These are phyloP conservation scores for Phytoseiulus persimilis DNA, from an alignment of 2,888 invertebrate genomes.

Conservation along the genomic window DNA sequence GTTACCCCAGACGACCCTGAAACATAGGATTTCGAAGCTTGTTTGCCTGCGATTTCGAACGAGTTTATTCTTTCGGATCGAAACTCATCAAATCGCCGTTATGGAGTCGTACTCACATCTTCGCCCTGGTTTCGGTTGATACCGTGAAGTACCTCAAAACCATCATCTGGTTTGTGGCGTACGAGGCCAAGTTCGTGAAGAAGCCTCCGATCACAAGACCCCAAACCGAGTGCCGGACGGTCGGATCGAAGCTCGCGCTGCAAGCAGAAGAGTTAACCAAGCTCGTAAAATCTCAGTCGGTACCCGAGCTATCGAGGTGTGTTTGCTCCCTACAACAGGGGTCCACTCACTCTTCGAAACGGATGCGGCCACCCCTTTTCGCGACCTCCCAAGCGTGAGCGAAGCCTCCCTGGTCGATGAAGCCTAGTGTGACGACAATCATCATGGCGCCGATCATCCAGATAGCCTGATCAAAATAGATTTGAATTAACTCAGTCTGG, in stretches of 20 bases:
- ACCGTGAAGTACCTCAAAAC: slow-evolving; percentile 55
- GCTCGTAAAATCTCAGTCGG: not conserved
- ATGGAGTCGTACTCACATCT: too few relatives aligned
- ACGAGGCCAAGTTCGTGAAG: slow-evolving; percentile 68
- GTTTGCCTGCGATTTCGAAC: too few relatives aligned
- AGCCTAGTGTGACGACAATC: slow-evolving; percentile 65
- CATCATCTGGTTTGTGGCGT: slow-evolving; percentile 79
- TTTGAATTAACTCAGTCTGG: too few relatives aligned
- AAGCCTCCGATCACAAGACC: slow-evolving; percentile 69
- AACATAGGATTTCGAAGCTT: too few relatives aligned
- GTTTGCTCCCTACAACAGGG: not conserved
- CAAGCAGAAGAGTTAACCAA: not conserved
- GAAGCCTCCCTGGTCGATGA: slow-evolving; percentile 57
- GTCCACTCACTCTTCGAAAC: slow-evolving; percentile 52
- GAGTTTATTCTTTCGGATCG: too few relatives aligned
- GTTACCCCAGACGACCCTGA: slow-evolving; percentile 14
- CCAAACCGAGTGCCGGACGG: slow-evolving; percentile 70
- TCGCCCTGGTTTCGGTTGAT: slow-evolving; percentile 46
- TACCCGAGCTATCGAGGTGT: not conserved
- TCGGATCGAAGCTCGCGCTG: slow-evolving; percentile 52
- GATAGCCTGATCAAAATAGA: slow-evolving; percentile 54
- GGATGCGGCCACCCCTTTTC: slow-evolving; percentile 61
- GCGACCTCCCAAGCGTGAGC: slow-evolving; percentile 65
- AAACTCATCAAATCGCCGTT: too few relatives aligned
- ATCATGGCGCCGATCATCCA: slow-evolving; percentile 77